These are phyloP conservation scores for Tachycineta bicolor DNA, from an alignment of 2,113 vertebrate genomes.

Conservation along the genomic window DNA sequence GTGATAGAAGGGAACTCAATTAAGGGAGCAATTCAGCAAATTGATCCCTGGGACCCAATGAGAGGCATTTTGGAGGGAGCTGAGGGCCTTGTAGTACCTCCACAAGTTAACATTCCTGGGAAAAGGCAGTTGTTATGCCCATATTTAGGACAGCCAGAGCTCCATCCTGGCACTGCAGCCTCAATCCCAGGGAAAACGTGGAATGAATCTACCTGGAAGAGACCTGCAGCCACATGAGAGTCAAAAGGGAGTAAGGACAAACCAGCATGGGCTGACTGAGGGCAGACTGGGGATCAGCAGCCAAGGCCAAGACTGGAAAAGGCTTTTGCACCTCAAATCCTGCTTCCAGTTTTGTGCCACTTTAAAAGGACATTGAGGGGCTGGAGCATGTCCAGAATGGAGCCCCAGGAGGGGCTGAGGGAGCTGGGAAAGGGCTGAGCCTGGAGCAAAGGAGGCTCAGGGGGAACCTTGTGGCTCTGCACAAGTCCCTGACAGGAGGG, in stretches of 20 bases:
- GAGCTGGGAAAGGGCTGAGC: background rate
- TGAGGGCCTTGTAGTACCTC: background rate
- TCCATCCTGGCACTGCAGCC: background rate
- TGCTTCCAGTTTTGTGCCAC: background rate
- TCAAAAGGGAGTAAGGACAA: background rate
- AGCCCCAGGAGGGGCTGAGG: too few relatives aligned
- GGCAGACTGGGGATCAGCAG: background rate
- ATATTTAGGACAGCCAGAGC: background rate
- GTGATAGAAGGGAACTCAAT: background rate
- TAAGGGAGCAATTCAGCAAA: background rate
- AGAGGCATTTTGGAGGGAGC: background rate
- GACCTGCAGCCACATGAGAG: background rate
- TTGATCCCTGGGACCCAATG: background rate
- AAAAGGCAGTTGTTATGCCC: background rate
- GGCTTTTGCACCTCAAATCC: background rate
- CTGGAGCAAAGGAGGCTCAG: background rate
- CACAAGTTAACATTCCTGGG: background rate
- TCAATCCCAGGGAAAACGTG: background rate
- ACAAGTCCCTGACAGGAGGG: background rate
- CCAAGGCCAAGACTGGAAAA: background rate
- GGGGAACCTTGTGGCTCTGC: accelerated
- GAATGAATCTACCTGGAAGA: background rate
- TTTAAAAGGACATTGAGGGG: background rate
- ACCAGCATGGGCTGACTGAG: background rate
- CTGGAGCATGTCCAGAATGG: accelerated